A percentile compares a stretch with the other conserved stretches of the same genome.
These are phyloP conservation scores for Scaptodrosophila lebanonensis DNA, from an alignment of 1,140 invertebrate genomes.

Conservation along the genomic window DNA sequence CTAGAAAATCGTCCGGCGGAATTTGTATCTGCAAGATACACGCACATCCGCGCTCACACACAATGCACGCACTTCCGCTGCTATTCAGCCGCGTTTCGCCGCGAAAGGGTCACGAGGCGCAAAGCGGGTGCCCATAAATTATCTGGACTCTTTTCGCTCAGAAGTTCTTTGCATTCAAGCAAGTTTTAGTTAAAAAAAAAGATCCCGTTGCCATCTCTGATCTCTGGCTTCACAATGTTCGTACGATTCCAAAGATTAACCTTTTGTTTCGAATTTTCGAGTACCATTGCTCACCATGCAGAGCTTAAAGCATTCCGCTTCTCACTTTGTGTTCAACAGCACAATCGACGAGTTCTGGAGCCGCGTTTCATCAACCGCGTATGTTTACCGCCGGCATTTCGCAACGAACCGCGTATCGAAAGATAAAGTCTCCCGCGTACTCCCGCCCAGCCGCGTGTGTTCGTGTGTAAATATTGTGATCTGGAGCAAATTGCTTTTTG, in stretches of 20 bases:
- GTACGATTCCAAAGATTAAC: too few relatives aligned
- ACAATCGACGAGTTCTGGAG: too few relatives aligned
- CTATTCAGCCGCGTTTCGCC: slow-evolving; percentile 18
- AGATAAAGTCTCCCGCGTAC: not conserved
- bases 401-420: slow-evolving; percentile 9
- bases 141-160: slow-evolving; percentile 44
- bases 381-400: slow-evolving; percentile 69
- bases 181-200: too few relatives aligned
- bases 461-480: slow-evolving; percentile 41
- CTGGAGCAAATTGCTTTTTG: slow-evolving; percentile 71
- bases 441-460: slow-evolving; percentile 9
- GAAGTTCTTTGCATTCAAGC: not conserved
- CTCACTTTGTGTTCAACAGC: not conserved
- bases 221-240: too few relatives aligned
- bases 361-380: too few relatives aligned
- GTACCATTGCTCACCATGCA: too few relatives aligned
- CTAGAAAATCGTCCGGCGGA: slow-evolving; percentile 53
- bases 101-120: slow-evolving; percentile 7
- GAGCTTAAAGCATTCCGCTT: too few relatives aligned
- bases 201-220: too few relatives aligned
- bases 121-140: slow-evolving; percentile 53
- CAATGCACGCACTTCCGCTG: slow-evolving; percentile 58
- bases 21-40: slow-evolving; percentile 62
- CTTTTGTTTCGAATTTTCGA: too few relatives aligned
- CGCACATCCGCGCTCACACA: slow-evolving; percentile 11